These are phyloP conservation scores for Chirona hameri DNA, from an alignment of 2,888 invertebrate genomes.

Conservation along the genomic window DNA sequence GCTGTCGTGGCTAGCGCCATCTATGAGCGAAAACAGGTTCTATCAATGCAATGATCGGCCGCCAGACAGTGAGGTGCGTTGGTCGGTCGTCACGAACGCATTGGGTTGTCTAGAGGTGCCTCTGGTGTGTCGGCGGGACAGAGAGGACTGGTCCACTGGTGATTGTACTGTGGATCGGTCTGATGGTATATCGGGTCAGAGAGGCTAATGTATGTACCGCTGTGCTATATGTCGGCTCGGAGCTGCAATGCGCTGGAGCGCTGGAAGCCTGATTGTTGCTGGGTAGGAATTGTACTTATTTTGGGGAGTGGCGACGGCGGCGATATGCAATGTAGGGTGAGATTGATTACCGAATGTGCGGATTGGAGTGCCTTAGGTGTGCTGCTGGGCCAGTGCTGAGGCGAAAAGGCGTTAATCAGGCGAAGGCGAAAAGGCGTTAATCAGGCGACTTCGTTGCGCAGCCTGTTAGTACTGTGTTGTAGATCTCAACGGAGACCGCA, in stretches of 20 bases:
- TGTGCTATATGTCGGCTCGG: not conserved
- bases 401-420: not conserved
- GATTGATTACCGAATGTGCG: not conserved
- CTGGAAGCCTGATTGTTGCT: not conserved
- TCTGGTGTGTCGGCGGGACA: not conserved
- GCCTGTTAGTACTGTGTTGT: too few relatives aligned
- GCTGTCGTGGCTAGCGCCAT: not conserved
- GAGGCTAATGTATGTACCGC: not conserved
- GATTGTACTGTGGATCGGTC: too few relatives aligned
- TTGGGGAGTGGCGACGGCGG: too few relatives aligned
- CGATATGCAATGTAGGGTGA: too few relatives aligned
- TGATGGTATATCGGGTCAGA: not conserved
- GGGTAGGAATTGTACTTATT: not conserved
- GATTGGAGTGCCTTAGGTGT: not conserved
- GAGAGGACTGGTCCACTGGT: too few relatives aligned
- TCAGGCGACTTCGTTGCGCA: too few relatives aligned
- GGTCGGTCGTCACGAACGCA: not conserved
- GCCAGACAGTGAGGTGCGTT: not conserved
- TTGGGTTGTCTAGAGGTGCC: not conserved
- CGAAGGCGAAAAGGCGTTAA: too few relatives aligned
- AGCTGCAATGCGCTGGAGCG: not conserved
- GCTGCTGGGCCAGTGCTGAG: not conserved
- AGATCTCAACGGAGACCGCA: not conserved
- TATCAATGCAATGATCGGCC: slow-evolving; percentile 2
- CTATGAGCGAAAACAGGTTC: not conserved